Evolutionary conservation across 2,113 vertebrate species (phyloP).

Genomic region (Oxygymnocypris stewartii): DNA sequence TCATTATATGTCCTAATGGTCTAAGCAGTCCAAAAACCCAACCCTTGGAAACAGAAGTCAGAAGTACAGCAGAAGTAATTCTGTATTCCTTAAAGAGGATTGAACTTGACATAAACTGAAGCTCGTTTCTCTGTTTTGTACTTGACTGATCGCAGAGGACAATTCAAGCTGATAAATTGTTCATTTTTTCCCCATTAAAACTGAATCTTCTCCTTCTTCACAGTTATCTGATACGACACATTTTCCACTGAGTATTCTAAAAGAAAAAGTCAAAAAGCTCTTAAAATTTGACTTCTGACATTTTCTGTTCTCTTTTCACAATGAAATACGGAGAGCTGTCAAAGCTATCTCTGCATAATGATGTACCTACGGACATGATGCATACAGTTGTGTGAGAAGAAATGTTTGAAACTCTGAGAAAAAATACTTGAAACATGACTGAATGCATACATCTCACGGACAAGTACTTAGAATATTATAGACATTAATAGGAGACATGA

Average conservation of each 20-base stretch:
- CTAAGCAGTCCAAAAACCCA: neutral
- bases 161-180: constrained; percentile 57
- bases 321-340: neutral
- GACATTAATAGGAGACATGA: neutral
- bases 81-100: neutral
- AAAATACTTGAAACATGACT: neutral
- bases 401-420: neutral
- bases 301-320: neutral
- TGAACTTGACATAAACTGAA: constrained; percentile 22
- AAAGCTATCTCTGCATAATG: neutral
- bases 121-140: neutral
- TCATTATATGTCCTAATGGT: neutral
- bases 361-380: neutral
- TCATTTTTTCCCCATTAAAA: constrained; percentile 50
- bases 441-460: neutral
- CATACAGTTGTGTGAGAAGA: neutral
- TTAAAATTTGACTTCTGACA: constrained; percentile 1
- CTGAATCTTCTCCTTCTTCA: constrained; percentile 24
- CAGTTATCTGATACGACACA: constrained; percentile 34
- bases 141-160: constrained; percentile 1
- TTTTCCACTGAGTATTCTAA: neutral
- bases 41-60: neutral
- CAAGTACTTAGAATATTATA: neutral
- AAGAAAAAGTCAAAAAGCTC: neutral
- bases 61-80: neutral